Evolutionary conservation across 2,797 vertebrate species (phyloP).

Genomic region (Brotogeris chrysoptera): DNA sequence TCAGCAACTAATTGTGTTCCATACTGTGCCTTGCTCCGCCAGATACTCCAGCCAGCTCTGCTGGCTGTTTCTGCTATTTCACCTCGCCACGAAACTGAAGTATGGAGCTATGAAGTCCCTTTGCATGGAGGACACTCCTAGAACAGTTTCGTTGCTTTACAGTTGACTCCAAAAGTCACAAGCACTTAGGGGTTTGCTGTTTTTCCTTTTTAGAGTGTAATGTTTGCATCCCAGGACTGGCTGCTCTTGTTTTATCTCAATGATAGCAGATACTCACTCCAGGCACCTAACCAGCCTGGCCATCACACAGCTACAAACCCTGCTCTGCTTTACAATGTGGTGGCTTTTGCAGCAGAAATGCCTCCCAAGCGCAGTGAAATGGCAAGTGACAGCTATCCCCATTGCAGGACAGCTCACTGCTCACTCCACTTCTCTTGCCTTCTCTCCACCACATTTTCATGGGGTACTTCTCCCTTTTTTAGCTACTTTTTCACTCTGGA

Average conservation of each 20-base stretch:
- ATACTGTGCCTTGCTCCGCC: background rate
- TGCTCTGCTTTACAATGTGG: accelerated
- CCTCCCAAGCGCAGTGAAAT: background rate
- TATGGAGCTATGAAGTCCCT: background rate
- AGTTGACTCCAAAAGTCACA: background rate
- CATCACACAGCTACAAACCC: background rate
- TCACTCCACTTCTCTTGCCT: background rate
- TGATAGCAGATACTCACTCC: background rate
- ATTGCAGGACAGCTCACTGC: background rate
- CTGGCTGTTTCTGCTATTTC: background rate
- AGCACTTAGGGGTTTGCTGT: too few relatives aligned
- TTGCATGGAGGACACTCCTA: background rate
- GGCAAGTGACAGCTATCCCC: too few relatives aligned
- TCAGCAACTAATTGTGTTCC: background rate
- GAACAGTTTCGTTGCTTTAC: background rate
- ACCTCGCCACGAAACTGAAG: background rate
- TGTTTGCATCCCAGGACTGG: background rate
- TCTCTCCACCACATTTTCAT: background rate
- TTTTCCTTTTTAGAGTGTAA: background rate
- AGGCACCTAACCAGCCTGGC: background rate
- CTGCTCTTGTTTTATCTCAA: background rate
- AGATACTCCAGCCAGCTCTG: background rate
- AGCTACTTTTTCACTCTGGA: background rate
- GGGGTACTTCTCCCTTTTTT: background rate
- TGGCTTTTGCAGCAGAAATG: background rate